These are phyloP conservation scores for Biston betularia DNA, from an alignment of 2,888 invertebrate genomes.

Conservation along the genomic window DNA sequence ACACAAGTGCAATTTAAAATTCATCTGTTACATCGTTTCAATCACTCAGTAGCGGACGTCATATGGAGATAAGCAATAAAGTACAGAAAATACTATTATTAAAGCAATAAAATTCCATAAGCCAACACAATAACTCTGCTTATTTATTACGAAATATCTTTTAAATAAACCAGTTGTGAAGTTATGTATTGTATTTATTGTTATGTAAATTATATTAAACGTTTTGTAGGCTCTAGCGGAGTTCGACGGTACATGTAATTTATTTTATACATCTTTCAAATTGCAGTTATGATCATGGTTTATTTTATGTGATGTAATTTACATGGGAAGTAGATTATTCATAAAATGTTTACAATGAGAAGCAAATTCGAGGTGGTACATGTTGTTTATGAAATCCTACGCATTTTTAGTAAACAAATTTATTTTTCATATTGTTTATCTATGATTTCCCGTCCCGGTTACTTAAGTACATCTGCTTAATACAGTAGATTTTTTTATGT, in stretches of 20 bases:
- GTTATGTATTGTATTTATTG: slow-evolving; percentile 44
- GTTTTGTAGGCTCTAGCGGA: slow-evolving; percentile 32
- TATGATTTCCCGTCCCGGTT: slow-evolving; percentile 13
- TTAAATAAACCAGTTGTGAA: slow-evolving; percentile 54
- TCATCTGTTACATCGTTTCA: slow-evolving; percentile 52
- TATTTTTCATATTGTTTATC: slow-evolving; percentile 4
- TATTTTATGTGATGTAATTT: slow-evolving; percentile 34
- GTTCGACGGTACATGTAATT: slow-evolving; percentile 15
- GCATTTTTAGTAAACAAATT: slow-evolving; percentile 4
- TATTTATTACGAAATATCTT: slow-evolving; percentile 56
- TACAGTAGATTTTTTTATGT: too few species aligned
- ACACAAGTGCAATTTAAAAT: slow-evolving; percentile 34
- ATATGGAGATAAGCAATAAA: slow-evolving; percentile 53
- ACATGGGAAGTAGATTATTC: slow-evolving; percentile 30
- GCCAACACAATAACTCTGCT: slow-evolving; percentile 52
- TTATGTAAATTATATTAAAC: slow-evolving; percentile 45
- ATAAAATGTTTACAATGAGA: slow-evolving; percentile 29
- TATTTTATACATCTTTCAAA: slow-evolving; percentile 37
- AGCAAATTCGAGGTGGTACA: slow-evolving; percentile 23
- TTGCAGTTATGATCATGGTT: slow-evolving; percentile 38
- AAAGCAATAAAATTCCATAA: slow-evolving; percentile 45
- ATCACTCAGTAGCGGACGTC: slow-evolving; percentile 62
- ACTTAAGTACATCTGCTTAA: too few species aligned
- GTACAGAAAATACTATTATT: slow-evolving; percentile 44
- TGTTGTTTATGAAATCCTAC: slow-evolving; percentile 26